Evolutionary conservation across 1,140 invertebrate genomes (phyloP).

Genomic region (Drosophila ananassae): DNA sequence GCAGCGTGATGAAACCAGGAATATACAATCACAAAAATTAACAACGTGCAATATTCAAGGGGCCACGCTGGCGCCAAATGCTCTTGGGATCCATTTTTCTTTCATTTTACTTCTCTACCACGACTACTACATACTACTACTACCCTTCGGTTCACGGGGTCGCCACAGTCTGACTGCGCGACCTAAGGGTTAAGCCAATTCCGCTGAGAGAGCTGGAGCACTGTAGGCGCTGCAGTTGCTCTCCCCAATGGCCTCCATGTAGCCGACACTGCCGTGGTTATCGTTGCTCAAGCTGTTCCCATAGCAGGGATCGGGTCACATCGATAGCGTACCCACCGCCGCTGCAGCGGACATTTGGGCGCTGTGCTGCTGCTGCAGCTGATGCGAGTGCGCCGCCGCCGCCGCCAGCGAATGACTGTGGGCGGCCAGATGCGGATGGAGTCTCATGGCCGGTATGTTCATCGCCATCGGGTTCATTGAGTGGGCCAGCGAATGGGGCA

Average conservation of each 20-base stretch:
- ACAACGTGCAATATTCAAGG: slow-evolving; percentile 83
- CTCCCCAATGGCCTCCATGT: slow-evolving; percentile 51
- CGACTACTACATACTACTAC: too few species aligned
- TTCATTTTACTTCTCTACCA: slow-evolving; percentile 1
- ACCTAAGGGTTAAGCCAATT: slow-evolving; percentile 56
- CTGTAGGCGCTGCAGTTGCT: slow-evolving; percentile 39
- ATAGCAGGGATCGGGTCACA: slow-evolving; percentile 72
- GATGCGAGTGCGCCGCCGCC: slow-evolving; percentile 72
- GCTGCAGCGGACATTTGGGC: slow-evolving; percentile 76
- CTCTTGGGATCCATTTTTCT: slow-evolving; percentile 17
- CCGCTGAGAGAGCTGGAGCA: slow-evolving; percentile 63
- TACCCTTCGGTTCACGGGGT: background rate
- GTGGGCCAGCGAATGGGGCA: slow-evolving; percentile 73
- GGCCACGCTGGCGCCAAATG: slow-evolving; percentile 22
- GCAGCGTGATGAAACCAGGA: slow-evolving; percentile 51
- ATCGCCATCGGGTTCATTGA: slow-evolving; percentile 81
- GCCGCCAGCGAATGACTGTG: slow-evolving; percentile 70
- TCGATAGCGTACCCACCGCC: slow-evolving; percentile 71
- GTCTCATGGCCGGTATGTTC: slow-evolving; percentile 71
- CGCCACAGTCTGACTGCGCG: slow-evolving; percentile 54
- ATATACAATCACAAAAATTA: slow-evolving; percentile 84
- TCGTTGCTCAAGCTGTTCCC: slow-evolving; percentile 14
- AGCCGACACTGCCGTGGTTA: slow-evolving; percentile 21
- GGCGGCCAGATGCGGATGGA: slow-evolving; percentile 74
- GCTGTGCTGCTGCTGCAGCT: slow-evolving; percentile 71